Evolutionary conservation across 2,888 invertebrate genomes (phyloP).

Genomic region (Oegoconia quadripuncta): DNA sequence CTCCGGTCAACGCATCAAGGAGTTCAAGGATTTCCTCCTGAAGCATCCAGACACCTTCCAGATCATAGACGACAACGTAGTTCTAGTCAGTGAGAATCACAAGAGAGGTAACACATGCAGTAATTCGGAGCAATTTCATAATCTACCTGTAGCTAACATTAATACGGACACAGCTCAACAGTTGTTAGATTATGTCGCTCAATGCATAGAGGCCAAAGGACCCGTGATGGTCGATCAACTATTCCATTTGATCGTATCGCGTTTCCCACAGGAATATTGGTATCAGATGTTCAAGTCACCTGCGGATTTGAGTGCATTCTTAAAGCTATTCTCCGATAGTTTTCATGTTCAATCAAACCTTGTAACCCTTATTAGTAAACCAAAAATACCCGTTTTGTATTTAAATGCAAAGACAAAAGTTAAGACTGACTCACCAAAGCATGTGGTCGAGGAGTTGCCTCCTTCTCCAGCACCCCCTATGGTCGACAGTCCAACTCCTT

Average conservation of each 20-base stretch:
- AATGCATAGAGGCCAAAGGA: slow-evolving; percentile 89
- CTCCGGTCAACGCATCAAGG: slow-evolving; percentile 95
- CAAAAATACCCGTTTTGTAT: slow-evolving; percentile 83
- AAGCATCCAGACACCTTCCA: slow-evolving; percentile 92
- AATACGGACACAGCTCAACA: slow-evolving; percentile 91
- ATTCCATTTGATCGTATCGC: slow-evolving; percentile 88
- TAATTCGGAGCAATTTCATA: slow-evolving; percentile 82
- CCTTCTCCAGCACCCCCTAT: slow-evolving; percentile 55
- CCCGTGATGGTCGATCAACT: slow-evolving; percentile 93
- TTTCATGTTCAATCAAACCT: slow-evolving; percentile 96
- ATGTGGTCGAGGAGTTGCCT: slow-evolving; percentile 58
- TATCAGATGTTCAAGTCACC: slow-evolving; percentile 94
- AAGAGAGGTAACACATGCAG: slow-evolving; percentile 83
- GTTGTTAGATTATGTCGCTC: slow-evolving; percentile 88
- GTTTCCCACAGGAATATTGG: slow-evolving; percentile 88
- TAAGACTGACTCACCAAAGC: slow-evolving; percentile 75
- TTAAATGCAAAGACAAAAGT: slow-evolving; percentile 70
- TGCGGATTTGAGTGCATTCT: slow-evolving; percentile 92
- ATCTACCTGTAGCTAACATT: slow-evolving; percentile 86
- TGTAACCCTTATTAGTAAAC: slow-evolving; percentile 89
- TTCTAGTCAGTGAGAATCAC: slow-evolving; percentile 85
- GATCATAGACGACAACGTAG: slow-evolving; percentile 91
- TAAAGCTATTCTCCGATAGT: slow-evolving; percentile 95
- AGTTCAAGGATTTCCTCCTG: slow-evolving; percentile 93
- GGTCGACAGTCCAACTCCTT: slow-evolving; percentile 65